phyloP scores from a whole-genome alignment of 2,888 invertebrate genomes.

The Spisula solida region DNA sequence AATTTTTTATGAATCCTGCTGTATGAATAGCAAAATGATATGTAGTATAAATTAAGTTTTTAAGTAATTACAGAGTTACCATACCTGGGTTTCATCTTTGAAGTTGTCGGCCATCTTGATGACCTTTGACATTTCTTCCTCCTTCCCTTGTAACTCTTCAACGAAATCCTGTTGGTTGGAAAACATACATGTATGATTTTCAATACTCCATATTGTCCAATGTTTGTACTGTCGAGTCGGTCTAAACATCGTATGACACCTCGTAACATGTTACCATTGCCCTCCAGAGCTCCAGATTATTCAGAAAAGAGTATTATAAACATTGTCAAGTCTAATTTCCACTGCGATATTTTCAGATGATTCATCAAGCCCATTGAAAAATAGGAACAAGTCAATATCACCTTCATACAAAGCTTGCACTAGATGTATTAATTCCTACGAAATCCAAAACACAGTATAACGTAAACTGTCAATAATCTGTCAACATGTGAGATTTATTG shows the following conservation, averaged over 20 bases:
- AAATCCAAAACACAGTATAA: background rate
- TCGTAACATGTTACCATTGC: conserved; percentile 5
- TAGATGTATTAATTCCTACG: background rate
- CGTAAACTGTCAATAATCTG: no score
- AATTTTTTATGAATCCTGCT: no score
- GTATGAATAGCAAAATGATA: no score
- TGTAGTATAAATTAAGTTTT: no score
- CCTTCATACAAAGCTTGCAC: background rate
- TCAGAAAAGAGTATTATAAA: background rate
- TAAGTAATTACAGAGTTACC: background rate
- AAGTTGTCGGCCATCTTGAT: conserved; percentile 82
- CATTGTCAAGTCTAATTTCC: background rate
- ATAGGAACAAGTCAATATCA: background rate
- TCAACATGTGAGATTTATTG: no score
- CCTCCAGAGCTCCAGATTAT: background rate
- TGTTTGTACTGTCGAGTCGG: conserved; percentile 21
- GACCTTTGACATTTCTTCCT: conserved; percentile 81
- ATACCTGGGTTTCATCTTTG: conserved; percentile 83
- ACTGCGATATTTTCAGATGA: background rate
- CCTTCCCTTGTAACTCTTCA: conserved; percentile 83
- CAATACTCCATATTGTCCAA: conserved; percentile 49
- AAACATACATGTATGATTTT: conserved; percentile 56
- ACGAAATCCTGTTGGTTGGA: conserved; percentile 79
- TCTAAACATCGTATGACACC: conserved; percentile 23
- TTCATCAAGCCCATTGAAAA: background rate